Evolutionary conservation across 1,140 invertebrate species (phyloP), one percentile per base, ranked within the genome.

Genomic region (Anastrepha ludens): DNA sequence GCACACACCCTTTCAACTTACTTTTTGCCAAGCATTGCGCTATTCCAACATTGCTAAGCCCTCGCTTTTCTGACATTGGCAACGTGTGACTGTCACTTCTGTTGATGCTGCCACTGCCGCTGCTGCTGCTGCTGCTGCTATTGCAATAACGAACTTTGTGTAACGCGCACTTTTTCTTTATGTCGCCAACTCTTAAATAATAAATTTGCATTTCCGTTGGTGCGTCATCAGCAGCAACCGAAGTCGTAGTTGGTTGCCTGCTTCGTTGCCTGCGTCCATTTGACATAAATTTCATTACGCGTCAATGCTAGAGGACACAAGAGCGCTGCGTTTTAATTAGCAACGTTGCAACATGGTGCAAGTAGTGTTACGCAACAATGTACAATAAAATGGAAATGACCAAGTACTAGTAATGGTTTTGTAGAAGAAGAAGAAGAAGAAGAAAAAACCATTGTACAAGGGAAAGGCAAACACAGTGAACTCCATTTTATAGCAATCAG

Each of bases 261-360:
- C 29, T 29, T 29, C 29, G 29, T 29, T 29, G 70, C 44, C 44
- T 74, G 13, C 70, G 39, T n/a, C 70, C 44, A 17, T 41, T 13
- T 74, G 70, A 74, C 70, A 74, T 44, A 74, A 74, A 50, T 74
- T 74, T 74, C 41, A 74, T 74, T 50, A 41, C 15, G 70, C 70
- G 70, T 47, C 70, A 41, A 47, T 47, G 70, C 70, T 47, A 11
- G 70, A 44, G 44, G 70, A 29, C 70, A 47, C 3, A 74, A 74
- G 15, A 74, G 47, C 29, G 70, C 44, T 50, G 44, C n/a, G 47
- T 74, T 74, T 74, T 47, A 74, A 74, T 74, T 74, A 74, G 70
- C 70, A 74, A 74, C 44, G 29, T 29, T 74, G 70, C 70, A 47
- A 47, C 13, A 13, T n/a, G 11, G 17, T 74, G 70, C 29, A n/a